A percentile compares a stretch with the other conserved stretches of the same genome.
phyloP scores from a whole-genome alignment of 1,140 invertebrate genomes.

The Aphaenogaster floridana region DNA sequence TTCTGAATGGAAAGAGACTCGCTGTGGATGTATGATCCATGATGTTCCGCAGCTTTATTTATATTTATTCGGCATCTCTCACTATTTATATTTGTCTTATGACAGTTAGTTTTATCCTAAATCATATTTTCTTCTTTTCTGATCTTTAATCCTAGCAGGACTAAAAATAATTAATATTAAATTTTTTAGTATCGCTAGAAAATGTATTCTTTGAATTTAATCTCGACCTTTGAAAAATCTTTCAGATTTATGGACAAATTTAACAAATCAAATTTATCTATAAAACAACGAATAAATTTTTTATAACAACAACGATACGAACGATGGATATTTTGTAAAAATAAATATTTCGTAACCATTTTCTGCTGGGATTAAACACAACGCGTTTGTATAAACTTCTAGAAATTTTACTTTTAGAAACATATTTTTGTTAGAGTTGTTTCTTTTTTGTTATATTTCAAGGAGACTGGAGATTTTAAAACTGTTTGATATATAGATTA shows the following conservation, averaged over 20 bases:
- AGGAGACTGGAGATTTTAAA: slow-evolving; percentile 18
- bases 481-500: slow-evolving; percentile 35
- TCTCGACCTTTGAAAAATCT: not conserved
- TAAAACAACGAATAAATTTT: not conserved
- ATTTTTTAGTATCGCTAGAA: not conserved
- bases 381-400: too few relatives aligned
- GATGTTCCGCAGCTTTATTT: slow-evolving; percentile 6
- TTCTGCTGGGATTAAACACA: not conserved
- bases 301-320: not conserved
- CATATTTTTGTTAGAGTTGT: not conserved
- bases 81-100: slow-evolving; percentile 63
- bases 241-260: slow-evolving; percentile 5
- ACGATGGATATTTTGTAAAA: not conserved
- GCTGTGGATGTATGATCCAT: not conserved
- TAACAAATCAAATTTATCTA: not conserved
- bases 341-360: not conserved
- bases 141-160: slow-evolving; percentile 8
- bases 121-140: slow-evolving; percentile 4
- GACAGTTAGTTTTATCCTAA: not conserved
- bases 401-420: not conserved
- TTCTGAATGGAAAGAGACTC: not conserved
- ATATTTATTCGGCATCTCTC: slow-evolving; percentile 61
- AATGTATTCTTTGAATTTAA: not conserved
- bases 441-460: slow-evolving; percentile 13
- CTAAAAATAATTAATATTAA: not conserved